phyloP scores from a whole-genome alignment of 2,888 invertebrate genomes.

The Drosophila paramelanica region DNA sequence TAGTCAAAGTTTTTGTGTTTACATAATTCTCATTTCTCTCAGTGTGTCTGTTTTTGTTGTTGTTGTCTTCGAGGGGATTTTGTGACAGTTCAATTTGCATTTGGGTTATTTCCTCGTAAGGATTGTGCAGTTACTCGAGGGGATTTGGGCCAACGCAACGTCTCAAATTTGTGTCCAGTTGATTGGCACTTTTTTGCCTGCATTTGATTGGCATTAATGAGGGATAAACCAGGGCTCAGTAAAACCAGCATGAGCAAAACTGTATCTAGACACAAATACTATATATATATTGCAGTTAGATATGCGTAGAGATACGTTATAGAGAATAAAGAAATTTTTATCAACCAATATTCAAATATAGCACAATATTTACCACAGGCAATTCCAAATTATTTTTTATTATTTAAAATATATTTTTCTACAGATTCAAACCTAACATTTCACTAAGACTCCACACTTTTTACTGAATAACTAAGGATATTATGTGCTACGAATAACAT shows the following conservation, averaged over 20 bases:
- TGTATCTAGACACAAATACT: neutral
- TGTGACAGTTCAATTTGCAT: constrained; percentile 55
- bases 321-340: too few species aligned
- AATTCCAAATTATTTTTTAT: too few species aligned
- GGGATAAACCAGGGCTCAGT: neutral
- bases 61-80: constrained; percentile 7
- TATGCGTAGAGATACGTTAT: too few species aligned
- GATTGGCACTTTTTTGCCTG: constrained; percentile 28
- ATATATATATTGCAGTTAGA: neutral
- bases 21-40: neutral
- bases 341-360: too few species aligned
- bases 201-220: constrained; percentile 34
- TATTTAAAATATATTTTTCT: too few species aligned
- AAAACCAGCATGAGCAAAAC: neutral
- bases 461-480: too few species aligned
- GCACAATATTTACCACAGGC: too few species aligned
- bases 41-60: constrained; percentile 4
- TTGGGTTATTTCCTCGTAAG: constrained; percentile 28
- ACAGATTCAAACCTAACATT: too few species aligned
- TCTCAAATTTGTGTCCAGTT: constrained; percentile 14
- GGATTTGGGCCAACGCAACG: neutral
- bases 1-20: neutral
- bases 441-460: too few species aligned
- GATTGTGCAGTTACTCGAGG: neutral
- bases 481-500: too few species aligned